phyloP scores from a whole-genome alignment of 1,140 invertebrate genomes.

The Sitodiplosis mosellana region DNA sequence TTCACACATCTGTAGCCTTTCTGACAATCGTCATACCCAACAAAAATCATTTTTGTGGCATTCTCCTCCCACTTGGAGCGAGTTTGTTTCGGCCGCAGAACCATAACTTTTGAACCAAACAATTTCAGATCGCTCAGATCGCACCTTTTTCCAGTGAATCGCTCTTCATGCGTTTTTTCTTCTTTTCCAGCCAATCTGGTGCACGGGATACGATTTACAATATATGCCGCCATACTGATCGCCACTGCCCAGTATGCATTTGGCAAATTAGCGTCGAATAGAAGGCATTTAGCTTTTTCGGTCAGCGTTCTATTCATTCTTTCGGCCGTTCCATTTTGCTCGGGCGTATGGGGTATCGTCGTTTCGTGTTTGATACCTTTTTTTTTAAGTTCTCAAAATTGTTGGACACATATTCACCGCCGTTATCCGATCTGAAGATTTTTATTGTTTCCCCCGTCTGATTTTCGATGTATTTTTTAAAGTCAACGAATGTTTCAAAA shows the following conservation, averaged over 20 bases:
- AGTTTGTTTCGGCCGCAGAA: conserved; percentile 18
- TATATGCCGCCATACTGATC: conserved; percentile 16
- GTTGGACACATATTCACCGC: conserved; percentile 21
- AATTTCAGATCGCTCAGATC: conserved; percentile 11
- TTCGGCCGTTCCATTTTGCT: conserved; percentile 25
- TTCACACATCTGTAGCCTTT: conserved; percentile 16
- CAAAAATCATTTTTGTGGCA: conserved; percentile 14
- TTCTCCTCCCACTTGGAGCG: conserved; percentile 14
- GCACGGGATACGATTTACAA: conserved; percentile 20
- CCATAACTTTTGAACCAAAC: conserved; percentile 25
- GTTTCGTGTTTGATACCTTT: conserved; percentile 15
- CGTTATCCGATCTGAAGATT: conserved; percentile 20
- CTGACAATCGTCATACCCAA: conserved; percentile 17
- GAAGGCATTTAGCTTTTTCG: conserved; percentile 18
- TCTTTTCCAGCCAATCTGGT: conserved; percentile 18
- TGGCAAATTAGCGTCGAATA: conserved; percentile 17
- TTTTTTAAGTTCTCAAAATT: conserved; percentile 14
- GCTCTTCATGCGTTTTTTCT: conserved; percentile 11
- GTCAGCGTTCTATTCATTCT: conserved; percentile 19
- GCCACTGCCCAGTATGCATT: conserved; percentile 25
- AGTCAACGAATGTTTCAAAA: conserved; percentile 16
- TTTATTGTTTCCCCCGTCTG: conserved; percentile 9
- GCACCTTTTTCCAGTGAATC: conserved; percentile 10
- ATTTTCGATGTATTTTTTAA: conserved; percentile 11
- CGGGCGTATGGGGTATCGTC: conserved; percentile 15